Percentiles rank a stretch among this genome's conserved stretches.
Conservation (phyloP, 2,888 invertebrate species). For the Tetramorium bicarinatum region DNA sequence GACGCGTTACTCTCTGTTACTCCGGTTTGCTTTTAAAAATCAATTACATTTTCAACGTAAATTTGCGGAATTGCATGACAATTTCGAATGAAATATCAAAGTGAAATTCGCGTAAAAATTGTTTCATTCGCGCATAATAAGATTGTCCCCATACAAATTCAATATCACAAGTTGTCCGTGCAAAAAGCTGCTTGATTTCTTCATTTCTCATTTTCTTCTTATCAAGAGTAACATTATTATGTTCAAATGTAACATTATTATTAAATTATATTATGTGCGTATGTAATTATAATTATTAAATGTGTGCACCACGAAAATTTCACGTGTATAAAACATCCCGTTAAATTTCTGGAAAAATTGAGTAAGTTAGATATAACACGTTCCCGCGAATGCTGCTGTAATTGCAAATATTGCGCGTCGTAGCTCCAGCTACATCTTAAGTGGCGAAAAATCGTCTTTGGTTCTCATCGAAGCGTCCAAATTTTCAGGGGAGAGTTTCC, state of each 20-base stretch:
- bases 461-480: not conserved
- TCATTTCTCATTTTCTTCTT: not conserved
- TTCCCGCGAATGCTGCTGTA: not conserved
- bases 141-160: not conserved
- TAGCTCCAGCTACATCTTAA: not conserved
- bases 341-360: not conserved
- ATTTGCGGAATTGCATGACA: not conserved
- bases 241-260: not conserved
- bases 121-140: not conserved
- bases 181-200: constrained; percentile 5
- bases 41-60: not conserved
- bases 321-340: not conserved
- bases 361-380: not conserved
- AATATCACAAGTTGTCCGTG: not conserved
- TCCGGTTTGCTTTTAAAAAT: not conserved
- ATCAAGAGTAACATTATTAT: not conserved
- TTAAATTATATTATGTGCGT: not conserved
- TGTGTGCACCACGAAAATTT: not conserved
- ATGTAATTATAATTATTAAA: not conserved
- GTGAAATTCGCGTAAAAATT: constrained; percentile 4
- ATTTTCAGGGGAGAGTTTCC: not conserved
- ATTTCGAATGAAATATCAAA: not conserved
- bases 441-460: not conserved
- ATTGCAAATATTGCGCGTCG: not conserved
- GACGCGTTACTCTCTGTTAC: not conserved